phyloP scores from a whole-genome alignment of 1,140 invertebrate species.

The Hyphantria cunea region DNA sequence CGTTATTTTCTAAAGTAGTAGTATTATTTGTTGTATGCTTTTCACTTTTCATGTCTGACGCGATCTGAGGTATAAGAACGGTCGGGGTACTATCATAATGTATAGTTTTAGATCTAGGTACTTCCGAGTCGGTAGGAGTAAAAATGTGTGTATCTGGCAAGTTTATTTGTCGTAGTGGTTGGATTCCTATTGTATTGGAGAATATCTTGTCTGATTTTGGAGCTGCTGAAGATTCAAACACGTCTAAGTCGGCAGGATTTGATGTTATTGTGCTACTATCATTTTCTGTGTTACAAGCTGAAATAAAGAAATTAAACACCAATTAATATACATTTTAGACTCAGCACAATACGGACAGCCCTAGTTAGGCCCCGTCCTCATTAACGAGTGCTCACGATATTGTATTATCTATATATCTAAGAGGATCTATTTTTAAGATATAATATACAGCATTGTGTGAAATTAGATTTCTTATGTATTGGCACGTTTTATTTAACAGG shows the following conservation, averaged over 20 bases:
- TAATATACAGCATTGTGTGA: too few relatives aligned
- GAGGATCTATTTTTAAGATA: too few relatives aligned
- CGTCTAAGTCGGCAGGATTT: constrained; percentile 54
- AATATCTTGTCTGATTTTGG: constrained; percentile 63
- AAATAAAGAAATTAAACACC: constrained; percentile 37
- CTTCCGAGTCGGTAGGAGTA: constrained; percentile 78
- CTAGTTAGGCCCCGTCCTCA: too few relatives aligned
- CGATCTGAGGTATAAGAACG: constrained; percentile 7
- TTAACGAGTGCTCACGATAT: too few relatives aligned
- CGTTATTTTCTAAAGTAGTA: constrained; percentile 19
- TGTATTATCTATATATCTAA: too few relatives aligned
- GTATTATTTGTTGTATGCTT: constrained; percentile 27
- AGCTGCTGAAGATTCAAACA: constrained; percentile 53
- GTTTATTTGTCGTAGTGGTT: constrained; percentile 74
- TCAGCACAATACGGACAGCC: too few relatives aligned
- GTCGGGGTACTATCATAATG: constrained; percentile 64
- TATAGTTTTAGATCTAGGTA: constrained; percentile 77
- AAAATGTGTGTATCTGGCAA: constrained; percentile 80
- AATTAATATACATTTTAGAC: too few relatives aligned
- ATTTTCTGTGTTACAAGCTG: constrained; percentile 68
- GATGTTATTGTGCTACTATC: constrained; percentile 37
- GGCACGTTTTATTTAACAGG: too few relatives aligned
- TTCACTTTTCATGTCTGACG: constrained; percentile 30
- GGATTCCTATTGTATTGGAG: constrained; percentile 60
- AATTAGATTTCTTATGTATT: too few relatives aligned